These are phyloP conservation scores for Littorina saxatilis DNA, from an alignment of 1,140 invertebrate species.

Conservation along the genomic window DNA sequence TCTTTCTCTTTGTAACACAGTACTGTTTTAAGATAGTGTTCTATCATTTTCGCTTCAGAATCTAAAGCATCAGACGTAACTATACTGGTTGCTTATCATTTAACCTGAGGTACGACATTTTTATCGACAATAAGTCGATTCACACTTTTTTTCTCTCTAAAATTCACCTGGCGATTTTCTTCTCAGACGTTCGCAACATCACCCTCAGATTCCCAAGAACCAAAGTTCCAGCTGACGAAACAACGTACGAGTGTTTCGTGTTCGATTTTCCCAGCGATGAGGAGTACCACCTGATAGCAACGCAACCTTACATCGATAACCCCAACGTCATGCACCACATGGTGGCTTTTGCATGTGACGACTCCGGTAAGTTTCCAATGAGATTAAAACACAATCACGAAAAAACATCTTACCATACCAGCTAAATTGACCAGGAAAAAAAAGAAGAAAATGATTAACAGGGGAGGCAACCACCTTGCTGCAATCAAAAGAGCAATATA, in stretches of 20 bases:
- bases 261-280: constrained; percentile 36
- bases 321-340: constrained; percentile 52
- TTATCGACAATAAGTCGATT: background rate
- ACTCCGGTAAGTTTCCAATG: constrained; percentile 1
- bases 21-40: background rate
- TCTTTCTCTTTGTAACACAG: background rate
- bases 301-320: constrained; percentile 46
- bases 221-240: constrained; percentile 41
- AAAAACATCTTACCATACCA: too few species aligned
- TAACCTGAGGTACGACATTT: too few species aligned
- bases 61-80: too few species aligned
- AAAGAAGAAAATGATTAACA: too few species aligned
- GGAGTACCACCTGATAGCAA: constrained; percentile 54
- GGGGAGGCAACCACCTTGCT: too few species aligned
- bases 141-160: background rate
- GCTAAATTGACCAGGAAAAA: too few species aligned
- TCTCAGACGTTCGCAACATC: constrained; percentile 32
- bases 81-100: too few species aligned
- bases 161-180: background rate
- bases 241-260: constrained; percentile 48
- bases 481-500: too few species aligned
- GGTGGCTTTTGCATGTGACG: constrained; percentile 40
- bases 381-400: too few species aligned
- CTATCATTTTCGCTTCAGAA: too few species aligned
- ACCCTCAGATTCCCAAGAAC: constrained; percentile 26